Base-by-base conservation (phyloP, 1,140 invertebrate genomes). In the Leptonema lineaticorne region DNA sequence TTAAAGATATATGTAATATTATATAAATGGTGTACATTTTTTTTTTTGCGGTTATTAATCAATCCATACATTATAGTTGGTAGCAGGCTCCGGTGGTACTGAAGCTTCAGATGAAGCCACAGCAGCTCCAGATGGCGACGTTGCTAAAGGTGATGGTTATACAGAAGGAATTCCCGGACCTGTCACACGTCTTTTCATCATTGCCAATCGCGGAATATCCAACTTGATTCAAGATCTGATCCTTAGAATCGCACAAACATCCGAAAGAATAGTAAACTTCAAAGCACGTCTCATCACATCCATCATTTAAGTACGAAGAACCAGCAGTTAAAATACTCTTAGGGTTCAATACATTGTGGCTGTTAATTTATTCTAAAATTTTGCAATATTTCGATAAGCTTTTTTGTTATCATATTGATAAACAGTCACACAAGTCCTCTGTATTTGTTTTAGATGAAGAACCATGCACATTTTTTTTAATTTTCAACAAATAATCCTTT, bases 251-350 rank as follows among this genome's bases (percentile, higher is more conserved):
- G 91, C 92, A 46, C 90, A 92, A 76, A 92, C 91, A 74, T 93
- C 91, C 78, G 91, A 93, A 80, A 87, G 90, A 79, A 90, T 93
- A 82, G 91, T 93, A 75, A 93, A 93, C 87, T 93, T 92, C 88
- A 93, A 93, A 83, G 92, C 92, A 75, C 87, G 91, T 85, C 84
- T 93, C 71, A 91, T 93, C 79, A 93, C 91, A 76, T 90, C 91
- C 67, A 88, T 93, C 79, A 93, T 93, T 78, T 93, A 92, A 85
- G 22, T 30, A 18, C 5, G 28, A 46, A 50, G n/a, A 53, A 24
- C 24, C 11, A 3, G 9, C 5, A 26, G 50, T 26, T 24, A 53
- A 53, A 53, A 53, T 53, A 53, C 50, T 53, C n/a, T 62, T 33
- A 62, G 59, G 24, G 22, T 22, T 33, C 30, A 18, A n/a, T 59